phyloP scores from a whole-genome alignment of 1,140 invertebrate genomes.

The Trachymyrmex cornetzi region DNA sequence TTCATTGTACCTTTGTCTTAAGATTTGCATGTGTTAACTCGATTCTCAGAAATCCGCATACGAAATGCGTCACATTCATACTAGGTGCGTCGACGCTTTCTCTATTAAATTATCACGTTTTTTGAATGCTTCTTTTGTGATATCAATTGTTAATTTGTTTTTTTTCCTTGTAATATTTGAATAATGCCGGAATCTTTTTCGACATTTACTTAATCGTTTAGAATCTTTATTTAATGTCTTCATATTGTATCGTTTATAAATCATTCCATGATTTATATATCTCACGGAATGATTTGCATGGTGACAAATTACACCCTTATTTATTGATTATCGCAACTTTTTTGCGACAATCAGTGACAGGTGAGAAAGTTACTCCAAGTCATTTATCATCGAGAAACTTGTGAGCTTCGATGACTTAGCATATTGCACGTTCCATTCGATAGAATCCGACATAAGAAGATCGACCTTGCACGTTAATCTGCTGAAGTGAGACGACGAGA shows the following conservation, averaged over 20 bases:
- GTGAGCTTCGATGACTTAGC: constrained; percentile 13
- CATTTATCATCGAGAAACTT: constrained; percentile 51
- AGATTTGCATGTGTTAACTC: not conserved
- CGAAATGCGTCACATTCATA: not conserved
- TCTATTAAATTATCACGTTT: not conserved
- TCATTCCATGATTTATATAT: constrained; percentile 11
- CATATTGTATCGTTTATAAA: not conserved
- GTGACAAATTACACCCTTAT: not conserved
- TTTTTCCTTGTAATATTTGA: not conserved
- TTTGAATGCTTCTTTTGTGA: not conserved
- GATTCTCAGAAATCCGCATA: not conserved
- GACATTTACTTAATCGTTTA: not conserved
- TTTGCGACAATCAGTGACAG: constrained; percentile 22
- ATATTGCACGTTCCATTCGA: not conserved
- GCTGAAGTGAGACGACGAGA: not conserved
- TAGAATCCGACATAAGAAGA: constrained; percentile 25
- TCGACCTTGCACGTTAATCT: not conserved
- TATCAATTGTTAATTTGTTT: not conserved
- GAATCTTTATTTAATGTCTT: too few species aligned
- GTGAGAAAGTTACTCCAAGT: not conserved
- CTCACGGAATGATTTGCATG: not conserved
- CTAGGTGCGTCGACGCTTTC: not conserved
- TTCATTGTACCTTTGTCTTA: constrained; percentile 11
- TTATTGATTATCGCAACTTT: not conserved
- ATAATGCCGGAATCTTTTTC: not conserved